phyloP scores from a whole-genome alignment of 2,888 invertebrate species.

The Pocota personata region DNA sequence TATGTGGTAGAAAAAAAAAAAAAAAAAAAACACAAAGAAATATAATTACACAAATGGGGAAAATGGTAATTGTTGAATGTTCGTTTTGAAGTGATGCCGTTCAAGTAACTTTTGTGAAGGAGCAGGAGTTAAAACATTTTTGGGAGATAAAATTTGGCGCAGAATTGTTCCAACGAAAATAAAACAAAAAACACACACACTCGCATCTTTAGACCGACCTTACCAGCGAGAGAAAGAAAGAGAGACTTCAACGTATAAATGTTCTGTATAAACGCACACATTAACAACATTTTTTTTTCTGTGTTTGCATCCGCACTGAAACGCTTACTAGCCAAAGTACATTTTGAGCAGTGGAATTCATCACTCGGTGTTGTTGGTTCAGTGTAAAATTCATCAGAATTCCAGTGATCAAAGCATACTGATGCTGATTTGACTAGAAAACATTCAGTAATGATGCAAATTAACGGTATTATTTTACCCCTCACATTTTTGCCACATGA shows the following conservation, averaged over 20 bases:
- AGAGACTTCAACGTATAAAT: background rate
- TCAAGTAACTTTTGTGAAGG: conserved; percentile 4
- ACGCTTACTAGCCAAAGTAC: conserved; percentile 55
- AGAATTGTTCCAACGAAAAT: conserved; percentile 13
- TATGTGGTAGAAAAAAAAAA: conserved; percentile 3
- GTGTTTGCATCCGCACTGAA: conserved; percentile 3
- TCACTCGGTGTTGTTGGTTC: conserved; percentile 24
- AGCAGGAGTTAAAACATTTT: background rate
- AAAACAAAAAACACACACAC: conserved; percentile 50
- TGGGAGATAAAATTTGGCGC: conserved; percentile 23
- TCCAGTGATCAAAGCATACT: conserved; percentile 78
- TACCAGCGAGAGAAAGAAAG: background rate
- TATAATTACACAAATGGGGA: conserved; percentile 20
- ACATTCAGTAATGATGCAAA: background rate
- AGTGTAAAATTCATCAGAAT: conserved; percentile 66
- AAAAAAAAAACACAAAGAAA: conserved; percentile 5
- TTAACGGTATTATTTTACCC: background rate
- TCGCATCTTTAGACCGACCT: background rate
- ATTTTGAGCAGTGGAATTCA: conserved; percentile 77
- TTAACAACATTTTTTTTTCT: conserved; percentile 54
- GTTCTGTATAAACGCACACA: conserved; percentile 37
- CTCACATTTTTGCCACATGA: background rate
- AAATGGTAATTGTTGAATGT: conserved; percentile 20
- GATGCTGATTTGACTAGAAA: conserved; percentile 78
- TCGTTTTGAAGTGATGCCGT: background rate